A percentile compares a stretch with the other conserved stretches of the same genome.
phyloP scores from a whole-genome alignment of 2,797 vertebrate species.

The Buceros bicornis region DNA sequence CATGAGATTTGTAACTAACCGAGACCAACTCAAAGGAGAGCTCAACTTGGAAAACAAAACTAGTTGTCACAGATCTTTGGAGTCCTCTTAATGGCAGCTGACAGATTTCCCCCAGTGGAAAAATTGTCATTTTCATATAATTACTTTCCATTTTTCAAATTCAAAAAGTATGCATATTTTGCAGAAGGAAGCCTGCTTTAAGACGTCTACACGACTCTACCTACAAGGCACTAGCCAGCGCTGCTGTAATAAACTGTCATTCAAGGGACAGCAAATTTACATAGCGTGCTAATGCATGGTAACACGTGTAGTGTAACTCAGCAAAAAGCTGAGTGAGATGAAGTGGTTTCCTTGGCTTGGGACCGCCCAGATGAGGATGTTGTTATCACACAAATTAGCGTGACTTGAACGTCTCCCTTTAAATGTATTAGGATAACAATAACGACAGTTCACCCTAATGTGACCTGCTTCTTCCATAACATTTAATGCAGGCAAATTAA shows the following conservation, averaged over 20 bases:
- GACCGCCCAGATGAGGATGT: constrained; percentile 69
- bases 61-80: neutral
- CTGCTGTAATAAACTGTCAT: constrained; percentile 4
- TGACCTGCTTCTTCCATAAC: constrained; percentile 66
- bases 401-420: constrained; percentile 69
- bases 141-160: neutral
- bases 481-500: constrained; percentile 69
- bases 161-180: neutral
- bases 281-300: constrained; percentile 47
- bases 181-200: neutral
- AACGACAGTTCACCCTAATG: constrained; percentile 50
- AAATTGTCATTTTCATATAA: neutral
- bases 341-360: constrained; percentile 55
- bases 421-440: constrained; percentile 70
- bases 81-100: neutral
- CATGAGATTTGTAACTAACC: fast-evolving
- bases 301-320: constrained; percentile 57
- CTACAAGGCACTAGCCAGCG: neutral
- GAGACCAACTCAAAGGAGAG: neutral
- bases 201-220: neutral
- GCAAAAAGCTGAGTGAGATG: constrained; percentile 67
- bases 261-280: constrained; percentile 49
- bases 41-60: neutral
- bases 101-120: neutral
- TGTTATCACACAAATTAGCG: constrained; percentile 67